Conservation (phyloP, 64 coral and sea anemone genomes). For the Montipora sp. region DNA sequence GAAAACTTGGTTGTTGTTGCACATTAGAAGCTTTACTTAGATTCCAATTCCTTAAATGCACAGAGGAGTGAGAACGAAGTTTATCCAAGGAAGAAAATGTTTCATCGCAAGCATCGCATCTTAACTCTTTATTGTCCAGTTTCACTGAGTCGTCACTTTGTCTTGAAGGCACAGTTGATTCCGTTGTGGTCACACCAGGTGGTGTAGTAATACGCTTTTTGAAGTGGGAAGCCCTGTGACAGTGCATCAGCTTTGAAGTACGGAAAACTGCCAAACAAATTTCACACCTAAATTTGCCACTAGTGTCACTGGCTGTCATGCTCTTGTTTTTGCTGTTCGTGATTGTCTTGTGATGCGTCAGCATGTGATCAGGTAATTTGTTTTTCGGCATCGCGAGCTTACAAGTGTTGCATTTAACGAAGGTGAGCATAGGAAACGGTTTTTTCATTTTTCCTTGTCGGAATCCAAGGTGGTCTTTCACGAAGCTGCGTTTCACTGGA, state of each 20-base stretch:
- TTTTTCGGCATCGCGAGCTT: neutral
- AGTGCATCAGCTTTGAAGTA: neutral
- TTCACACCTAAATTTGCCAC: neutral
- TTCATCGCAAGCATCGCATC: neutral
- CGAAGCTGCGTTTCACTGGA: neutral
- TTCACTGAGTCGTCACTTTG: neutral
- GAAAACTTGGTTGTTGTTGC: neutral
- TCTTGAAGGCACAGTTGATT: neutral
- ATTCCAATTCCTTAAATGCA: neutral
- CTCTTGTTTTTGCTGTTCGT: neutral
- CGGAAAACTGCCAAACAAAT: neutral
- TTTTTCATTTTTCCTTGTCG: neutral
- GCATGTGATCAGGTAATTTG: neutral
- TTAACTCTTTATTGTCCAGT: neutral
- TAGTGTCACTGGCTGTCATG: neutral
- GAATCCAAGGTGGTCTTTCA: neutral
- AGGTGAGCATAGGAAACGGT: neutral
- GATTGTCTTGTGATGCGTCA: neutral
- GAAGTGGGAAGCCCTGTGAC: constrained; percentile 10
- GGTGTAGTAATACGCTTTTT: neutral
- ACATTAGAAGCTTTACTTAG: neutral
- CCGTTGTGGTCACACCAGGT: neutral
- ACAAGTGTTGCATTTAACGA: neutral
- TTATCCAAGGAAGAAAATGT: neutral
- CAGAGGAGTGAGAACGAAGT: neutral